These are phyloP conservation scores for Diaphora mendica DNA, from an alignment of 2,888 invertebrate genomes.

Conservation along the genomic window DNA sequence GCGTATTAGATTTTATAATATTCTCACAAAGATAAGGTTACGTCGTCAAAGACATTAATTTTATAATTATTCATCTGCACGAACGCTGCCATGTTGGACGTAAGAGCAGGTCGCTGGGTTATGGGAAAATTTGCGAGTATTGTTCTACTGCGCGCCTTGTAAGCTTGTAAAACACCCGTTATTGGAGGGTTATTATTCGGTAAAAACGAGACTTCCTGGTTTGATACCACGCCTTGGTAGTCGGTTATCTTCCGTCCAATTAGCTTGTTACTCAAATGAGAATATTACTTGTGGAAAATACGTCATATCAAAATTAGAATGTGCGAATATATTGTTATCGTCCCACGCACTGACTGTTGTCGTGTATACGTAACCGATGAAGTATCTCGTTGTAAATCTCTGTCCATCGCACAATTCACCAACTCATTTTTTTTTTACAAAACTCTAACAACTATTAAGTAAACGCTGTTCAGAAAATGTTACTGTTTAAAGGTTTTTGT, in stretches of 20 bases:
- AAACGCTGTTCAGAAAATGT: not conserved
- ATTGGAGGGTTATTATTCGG: not conserved
- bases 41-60: not conserved
- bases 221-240: not conserved
- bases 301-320: slow-evolving; percentile 1
- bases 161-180: not conserved
- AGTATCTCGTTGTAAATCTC: not conserved
- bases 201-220: not conserved
- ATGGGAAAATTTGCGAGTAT: not conserved
- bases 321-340: not conserved
- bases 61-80: not conserved
- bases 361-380: not conserved
- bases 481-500: not conserved
- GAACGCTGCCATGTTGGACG: not conserved
- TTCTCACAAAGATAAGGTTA: not conserved
- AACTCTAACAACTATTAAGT: not conserved
- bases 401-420: not conserved
- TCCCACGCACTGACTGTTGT: not conserved
- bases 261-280: not conserved
- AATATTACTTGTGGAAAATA: not conserved
- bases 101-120: not conserved
- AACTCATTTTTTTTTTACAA: not conserved
- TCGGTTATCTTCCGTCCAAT: not conserved
- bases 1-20: not conserved
- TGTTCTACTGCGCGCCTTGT: not conserved